These are phyloP conservation scores for Gymnopithys bicolor DNA, from an alignment of 2,797 vertebrate genomes.

Conservation along the genomic window DNA sequence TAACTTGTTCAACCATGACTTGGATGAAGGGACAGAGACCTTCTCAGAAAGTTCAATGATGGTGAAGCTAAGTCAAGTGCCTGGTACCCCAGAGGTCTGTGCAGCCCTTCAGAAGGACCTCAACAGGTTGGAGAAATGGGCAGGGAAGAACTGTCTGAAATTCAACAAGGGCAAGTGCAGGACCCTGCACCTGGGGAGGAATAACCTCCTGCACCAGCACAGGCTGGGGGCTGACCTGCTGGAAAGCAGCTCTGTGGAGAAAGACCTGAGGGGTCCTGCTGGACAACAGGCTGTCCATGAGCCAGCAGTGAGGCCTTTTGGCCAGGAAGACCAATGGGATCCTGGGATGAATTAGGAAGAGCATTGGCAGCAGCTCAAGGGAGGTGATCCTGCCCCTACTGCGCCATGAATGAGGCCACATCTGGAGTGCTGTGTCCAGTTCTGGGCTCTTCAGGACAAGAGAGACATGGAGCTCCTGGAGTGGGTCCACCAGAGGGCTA, in stretches of 20 bases:
- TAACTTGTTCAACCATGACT: not conserved
- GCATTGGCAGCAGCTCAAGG: accelerated
- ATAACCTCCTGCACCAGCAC: not conserved
- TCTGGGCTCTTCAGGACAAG: not conserved
- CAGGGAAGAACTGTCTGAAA: not conserved
- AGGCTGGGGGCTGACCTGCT: not conserved
- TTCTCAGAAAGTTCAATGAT: not conserved
- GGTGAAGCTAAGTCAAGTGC: not conserved
- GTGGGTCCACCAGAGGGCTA: accelerated
- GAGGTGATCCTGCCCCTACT: accelerated
- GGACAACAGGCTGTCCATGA: not conserved
- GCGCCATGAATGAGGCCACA: accelerated
- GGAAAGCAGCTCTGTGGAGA: not conserved
- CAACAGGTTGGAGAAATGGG: accelerated
- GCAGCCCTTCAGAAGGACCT: not conserved
- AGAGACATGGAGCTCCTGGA: not conserved
- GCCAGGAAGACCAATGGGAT: not conserved
- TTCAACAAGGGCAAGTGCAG: not conserved
- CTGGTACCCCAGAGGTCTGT: not conserved
- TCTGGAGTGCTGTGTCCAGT: not conserved
- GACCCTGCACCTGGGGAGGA: not conserved
- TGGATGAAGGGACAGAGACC: not conserved
- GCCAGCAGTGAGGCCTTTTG: not conserved
- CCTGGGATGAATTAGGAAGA: not conserved
- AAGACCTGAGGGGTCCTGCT: not conserved